Evolutionary conservation across 2,797 vertebrate species (phyloP).

Genomic region (Platalea minor): DNA sequence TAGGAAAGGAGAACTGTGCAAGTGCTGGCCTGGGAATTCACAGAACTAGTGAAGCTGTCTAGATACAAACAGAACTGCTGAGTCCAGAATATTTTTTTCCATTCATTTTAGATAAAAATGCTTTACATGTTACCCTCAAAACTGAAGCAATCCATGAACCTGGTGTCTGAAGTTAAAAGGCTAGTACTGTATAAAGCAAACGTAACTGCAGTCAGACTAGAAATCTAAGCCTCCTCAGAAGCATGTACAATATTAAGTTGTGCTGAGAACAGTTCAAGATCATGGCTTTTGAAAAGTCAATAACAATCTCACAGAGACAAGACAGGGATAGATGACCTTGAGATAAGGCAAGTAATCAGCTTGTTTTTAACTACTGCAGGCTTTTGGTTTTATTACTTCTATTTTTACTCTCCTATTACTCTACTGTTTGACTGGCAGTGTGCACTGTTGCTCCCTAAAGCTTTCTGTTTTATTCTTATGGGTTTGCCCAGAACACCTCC

Average conservation of each 20-base stretch:
- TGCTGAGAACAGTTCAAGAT: not conserved
- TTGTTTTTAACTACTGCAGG: not conserved
- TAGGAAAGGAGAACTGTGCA: not conserved
- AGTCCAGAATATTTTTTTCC: not conserved
- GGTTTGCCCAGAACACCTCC: not conserved
- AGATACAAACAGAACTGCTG: not conserved
- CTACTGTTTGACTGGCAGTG: not conserved
- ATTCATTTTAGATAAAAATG: not conserved
- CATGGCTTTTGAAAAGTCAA: not conserved
- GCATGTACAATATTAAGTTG: not conserved
- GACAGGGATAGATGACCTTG: not conserved
- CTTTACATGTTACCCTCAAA: not conserved
- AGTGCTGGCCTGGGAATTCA: not conserved
- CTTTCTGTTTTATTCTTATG: not conserved
- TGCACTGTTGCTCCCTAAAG: not conserved
- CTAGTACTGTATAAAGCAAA: not conserved
- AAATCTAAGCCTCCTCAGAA: not conserved
- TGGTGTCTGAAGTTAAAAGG: not conserved
- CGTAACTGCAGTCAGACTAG: not conserved
- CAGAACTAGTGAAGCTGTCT: not conserved
- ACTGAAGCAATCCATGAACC: not conserved
- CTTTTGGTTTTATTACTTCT: not conserved
- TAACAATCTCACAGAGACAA: not conserved
- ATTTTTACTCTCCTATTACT: not conserved
- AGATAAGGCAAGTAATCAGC: not conserved